Evolutionary conservation across 2,888 invertebrate genomes (phyloP), one percentile per base, ranked within the genome.

Genomic region (Drosophila ustulata): DNA sequence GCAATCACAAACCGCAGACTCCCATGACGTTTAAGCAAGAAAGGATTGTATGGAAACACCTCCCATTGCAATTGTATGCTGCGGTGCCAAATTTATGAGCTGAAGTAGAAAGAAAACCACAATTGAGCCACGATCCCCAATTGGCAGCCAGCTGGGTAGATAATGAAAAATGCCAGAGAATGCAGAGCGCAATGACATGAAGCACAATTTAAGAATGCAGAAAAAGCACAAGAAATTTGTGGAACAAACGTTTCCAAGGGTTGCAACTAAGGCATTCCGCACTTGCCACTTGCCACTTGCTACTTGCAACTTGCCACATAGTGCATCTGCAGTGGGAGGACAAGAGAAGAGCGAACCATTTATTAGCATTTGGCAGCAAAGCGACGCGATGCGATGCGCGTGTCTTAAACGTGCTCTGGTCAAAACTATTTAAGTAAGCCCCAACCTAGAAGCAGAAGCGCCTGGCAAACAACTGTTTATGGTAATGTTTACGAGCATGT

Each of bases 351-450:
- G 75, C 52, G 66, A 70, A 80, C 52, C 71, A 76, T 85, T 84
- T 81, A 65, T 70, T 70, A 49, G 67, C 52, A 55, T 68, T 84
- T 78, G 65, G 71, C 73, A 75, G 73, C 32, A 52, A 50, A 25
- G n/a, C 51, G 50, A 39, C 41, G 51, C 61, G 56, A 52, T 25
- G 9, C 51, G 50, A 34, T 45, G 55, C 61, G 56, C 46, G 41
- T 50, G 66, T 75, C 71, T 71, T 75, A 68, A 79, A 76, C 65
- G 73, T 75, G 82, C 66, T 55, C 28, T 46, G 61, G 63, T 39
- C 61, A 43, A 62, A 45, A 58, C 56, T 50, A 83, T 81, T 75
- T 72, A 46, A 47, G 26, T 47, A 56, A 67, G 62, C 58, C 32
- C 13, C 41, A 65, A 41, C n/a, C 47, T 61, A 45, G 62, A 63